Percentiles rank a stretch among this genome's conserved stretches.
These are phyloP conservation scores for Cerastis leucographa DNA, from an alignment of 2,888 invertebrate species.

Conservation along the genomic window DNA sequence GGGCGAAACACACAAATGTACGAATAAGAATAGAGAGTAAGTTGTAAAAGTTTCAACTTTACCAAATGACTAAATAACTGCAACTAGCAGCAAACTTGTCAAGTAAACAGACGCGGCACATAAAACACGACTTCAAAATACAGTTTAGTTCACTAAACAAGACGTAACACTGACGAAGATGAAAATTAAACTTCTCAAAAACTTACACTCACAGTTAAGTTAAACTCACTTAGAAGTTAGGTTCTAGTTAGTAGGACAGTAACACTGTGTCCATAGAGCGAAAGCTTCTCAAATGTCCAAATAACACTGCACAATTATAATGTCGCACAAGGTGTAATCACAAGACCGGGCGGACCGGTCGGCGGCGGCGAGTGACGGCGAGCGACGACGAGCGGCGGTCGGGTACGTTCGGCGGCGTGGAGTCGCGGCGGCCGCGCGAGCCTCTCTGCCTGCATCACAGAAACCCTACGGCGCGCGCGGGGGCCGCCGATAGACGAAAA, in stretches of 20 bases:
- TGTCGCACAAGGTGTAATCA: conserved; percentile 81
- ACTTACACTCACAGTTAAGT: conserved; percentile 83
- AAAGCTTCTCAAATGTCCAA: conserved; percentile 73
- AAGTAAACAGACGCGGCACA: conserved; percentile 74
- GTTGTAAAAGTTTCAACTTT: conserved; percentile 76
- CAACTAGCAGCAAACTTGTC: conserved; percentile 70
- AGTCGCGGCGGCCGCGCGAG: conserved; percentile 81
- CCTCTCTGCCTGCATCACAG: conserved; percentile 84
- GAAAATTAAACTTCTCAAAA: conserved; percentile 76
- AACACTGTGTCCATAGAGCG: conserved; percentile 70
- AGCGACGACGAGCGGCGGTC: conserved; percentile 53
- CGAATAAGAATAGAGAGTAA: conserved; percentile 61
- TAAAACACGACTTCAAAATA: conserved; percentile 77
- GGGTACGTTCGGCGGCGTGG: conserved; percentile 73
- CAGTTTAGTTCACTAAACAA: conserved; percentile 79
- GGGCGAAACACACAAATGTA: conserved; percentile 60
- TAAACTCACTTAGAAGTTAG: conserved; percentile 66
- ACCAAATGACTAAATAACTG: conserved; percentile 70
- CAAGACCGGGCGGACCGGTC: conserved; percentile 80
- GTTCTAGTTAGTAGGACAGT: conserved; percentile 51
- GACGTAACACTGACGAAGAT: conserved; percentile 69
- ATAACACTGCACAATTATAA: conserved; percentile 84
- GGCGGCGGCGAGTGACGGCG: conserved; percentile 63
- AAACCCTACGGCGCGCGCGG: conserved; percentile 86
- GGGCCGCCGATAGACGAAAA: conserved; percentile 89